Conservation (phyloP, 2,113 vertebrate species). For the Dissostichus mawsoni region DNA sequence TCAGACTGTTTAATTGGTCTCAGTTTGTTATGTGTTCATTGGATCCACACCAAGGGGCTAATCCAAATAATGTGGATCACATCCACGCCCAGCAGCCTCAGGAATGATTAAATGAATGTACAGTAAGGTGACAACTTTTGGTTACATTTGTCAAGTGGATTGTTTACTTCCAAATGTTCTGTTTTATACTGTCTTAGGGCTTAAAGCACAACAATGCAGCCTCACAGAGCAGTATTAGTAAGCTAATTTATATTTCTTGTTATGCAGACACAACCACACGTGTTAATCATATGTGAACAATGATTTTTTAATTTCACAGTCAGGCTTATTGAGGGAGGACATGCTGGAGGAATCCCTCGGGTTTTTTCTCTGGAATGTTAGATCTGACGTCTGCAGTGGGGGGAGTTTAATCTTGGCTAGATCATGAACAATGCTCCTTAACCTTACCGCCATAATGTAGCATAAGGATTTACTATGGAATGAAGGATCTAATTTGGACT, state of each 20-base stretch:
- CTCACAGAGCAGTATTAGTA: neutral
- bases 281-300: constrained; percentile 12
- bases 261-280: neutral
- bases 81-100: neutral
- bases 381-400: constrained; percentile 25
- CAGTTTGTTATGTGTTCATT: constrained; percentile 40
- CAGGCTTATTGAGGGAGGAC: neutral
- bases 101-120: neutral
- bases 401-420: constrained; percentile 26
- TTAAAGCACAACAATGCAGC: neutral
- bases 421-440: constrained; percentile 38
- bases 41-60: constrained; percentile 38
- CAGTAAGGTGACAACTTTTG: neutral
- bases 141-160: neutral
- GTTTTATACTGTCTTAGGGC: too few species aligned
- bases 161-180: neutral
- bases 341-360: constrained; percentile 2
- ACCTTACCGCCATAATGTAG: constrained; percentile 16
- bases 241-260: neutral
- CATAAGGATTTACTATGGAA: constrained; percentile 7
- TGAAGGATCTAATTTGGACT: neutral
- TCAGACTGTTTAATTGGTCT: constrained; percentile 54
- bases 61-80: constrained; percentile 50
- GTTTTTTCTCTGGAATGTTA: constrained; percentile 51
- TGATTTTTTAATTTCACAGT: neutral